A percentile compares a stretch with the other conserved stretches of the same genome.
These are phyloP conservation scores for Somateria mollissima DNA, from an alignment of 2,797 vertebrate genomes.

Conservation along the genomic window DNA sequence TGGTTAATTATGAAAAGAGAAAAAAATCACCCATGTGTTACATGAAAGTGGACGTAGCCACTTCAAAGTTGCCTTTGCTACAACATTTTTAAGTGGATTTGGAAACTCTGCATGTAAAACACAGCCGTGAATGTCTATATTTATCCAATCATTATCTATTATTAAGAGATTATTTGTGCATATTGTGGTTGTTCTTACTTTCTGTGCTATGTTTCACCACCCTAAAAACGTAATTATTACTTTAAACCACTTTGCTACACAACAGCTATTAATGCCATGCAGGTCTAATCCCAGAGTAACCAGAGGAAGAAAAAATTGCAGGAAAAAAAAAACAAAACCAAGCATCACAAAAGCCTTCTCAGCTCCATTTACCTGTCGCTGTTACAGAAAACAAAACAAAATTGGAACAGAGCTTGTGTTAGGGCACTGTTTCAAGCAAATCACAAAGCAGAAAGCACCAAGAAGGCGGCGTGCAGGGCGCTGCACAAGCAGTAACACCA, in stretches of 20 bases:
- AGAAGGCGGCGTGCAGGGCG: neutral
- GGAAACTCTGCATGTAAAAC: neutral
- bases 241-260: neutral
- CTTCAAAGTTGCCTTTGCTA: neutral
- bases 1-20: neutral
- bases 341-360: neutral
- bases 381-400: neutral
- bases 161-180: neutral
- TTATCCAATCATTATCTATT: constrained; percentile 5
- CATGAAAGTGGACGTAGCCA: neutral
- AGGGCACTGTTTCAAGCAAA: neutral
- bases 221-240: neutral
- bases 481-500: neutral
- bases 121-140: neutral
- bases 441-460: neutral
- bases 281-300: neutral
- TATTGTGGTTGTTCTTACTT: neutral
- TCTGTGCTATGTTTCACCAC: neutral
- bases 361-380: neutral
- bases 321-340: neutral
- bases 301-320: neutral
- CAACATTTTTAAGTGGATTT: neutral
- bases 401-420: neutral
- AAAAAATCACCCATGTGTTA: neutral
- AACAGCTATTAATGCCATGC: neutral